Evolutionary conservation across 2,797 vertebrate genomes (phyloP), one percentile per base, ranked within the genome.

Genomic region (Sebastes nivosus): DNA sequence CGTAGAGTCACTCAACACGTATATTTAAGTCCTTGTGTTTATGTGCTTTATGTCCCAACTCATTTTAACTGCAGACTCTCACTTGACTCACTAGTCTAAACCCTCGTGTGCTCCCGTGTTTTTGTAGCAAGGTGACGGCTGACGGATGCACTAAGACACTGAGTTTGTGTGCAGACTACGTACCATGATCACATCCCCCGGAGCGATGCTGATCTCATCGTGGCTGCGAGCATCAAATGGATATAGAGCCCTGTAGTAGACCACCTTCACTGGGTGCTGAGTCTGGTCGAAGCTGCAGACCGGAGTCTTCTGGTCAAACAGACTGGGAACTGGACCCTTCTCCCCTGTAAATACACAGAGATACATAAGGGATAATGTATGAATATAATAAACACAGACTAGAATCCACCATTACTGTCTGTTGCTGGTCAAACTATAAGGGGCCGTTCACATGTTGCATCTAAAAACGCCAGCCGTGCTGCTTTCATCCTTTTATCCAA

Each of bases 171-270:
- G 30, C 3, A 12, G 1, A 11, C 34, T 68, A 83, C 97, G 93
- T 95, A 99, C 98, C 98, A 99, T 98, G 84, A 99, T 97, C 2
- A 99, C 96, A 74, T 99, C 98, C 77, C 98, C 98, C 0, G 98
- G 98, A 50, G 97, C 94, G 87, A 99, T 99, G 11, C 96, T 97
- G 96, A 99, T 98, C 93, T 99, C 98, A 66, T 99, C 98, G 0
- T 97, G 98, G 91, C 98, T 99, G 89, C 98, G 97, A 61, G 98
- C 97, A 32, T 99, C 98, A 81, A 99, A 99, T 2, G 98, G 98
- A 87, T 99, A 99, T 2, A 99, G 92, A 4, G 98, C 97, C 83
- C 98, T 95, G 85, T 99, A 99, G 95, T 98, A 99, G 9, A 99
- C 98, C 93, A 99, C 97, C 94, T 97, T 99, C 72, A 97, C 96